These are phyloP conservation scores for Bactericera cockerelli DNA, from an alignment of 1,140 invertebrate genomes.

Conservation along the genomic window DNA sequence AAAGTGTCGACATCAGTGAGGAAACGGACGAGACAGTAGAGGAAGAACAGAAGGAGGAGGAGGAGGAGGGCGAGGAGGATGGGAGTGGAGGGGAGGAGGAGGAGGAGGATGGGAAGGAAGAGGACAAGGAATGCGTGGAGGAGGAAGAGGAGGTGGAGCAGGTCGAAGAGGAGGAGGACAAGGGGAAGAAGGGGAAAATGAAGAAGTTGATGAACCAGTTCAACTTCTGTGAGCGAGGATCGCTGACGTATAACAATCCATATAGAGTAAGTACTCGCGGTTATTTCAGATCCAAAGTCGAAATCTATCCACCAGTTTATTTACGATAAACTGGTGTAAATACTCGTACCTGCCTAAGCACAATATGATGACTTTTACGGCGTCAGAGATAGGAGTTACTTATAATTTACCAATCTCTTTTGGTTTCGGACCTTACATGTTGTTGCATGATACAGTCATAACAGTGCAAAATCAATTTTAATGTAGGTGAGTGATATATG, in stretches of 20 bases:
- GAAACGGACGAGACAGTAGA: conserved; percentile 9
- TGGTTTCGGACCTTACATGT: too few relatives aligned
- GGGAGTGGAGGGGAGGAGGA: too few relatives aligned
- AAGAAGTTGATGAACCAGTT: conserved; percentile 65
- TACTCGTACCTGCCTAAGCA: too few relatives aligned
- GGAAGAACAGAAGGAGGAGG: conserved; percentile 12
- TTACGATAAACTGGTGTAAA: too few relatives aligned
- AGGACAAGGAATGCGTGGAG: conserved; percentile 20
- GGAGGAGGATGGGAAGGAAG: conserved; percentile 18
- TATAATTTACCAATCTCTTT: too few relatives aligned
- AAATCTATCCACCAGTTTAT: too few relatives aligned
- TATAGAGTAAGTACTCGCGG: conserved; percentile 51
- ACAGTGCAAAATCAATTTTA: too few relatives aligned
- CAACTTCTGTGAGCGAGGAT: conserved; percentile 81
- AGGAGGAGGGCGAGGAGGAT: conserved; percentile 13
- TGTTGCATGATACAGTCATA: too few relatives aligned
- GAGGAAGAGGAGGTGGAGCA: conserved; percentile 19
- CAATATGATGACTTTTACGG: too few relatives aligned
- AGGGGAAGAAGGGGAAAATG: conserved; percentile 26
- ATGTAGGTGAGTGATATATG: too few relatives aligned
- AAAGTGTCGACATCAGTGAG: conserved; percentile 1
- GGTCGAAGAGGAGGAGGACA: conserved; percentile 24
- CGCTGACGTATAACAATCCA: conserved; percentile 68
- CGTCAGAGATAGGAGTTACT: too few relatives aligned
- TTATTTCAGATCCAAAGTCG: too few relatives aligned